A percentile compares a stretch with the other conserved stretches of the same genome.
phyloP scores from a whole-genome alignment of 2,888 invertebrate genomes.

The Dinocampus coccinellae region DNA sequence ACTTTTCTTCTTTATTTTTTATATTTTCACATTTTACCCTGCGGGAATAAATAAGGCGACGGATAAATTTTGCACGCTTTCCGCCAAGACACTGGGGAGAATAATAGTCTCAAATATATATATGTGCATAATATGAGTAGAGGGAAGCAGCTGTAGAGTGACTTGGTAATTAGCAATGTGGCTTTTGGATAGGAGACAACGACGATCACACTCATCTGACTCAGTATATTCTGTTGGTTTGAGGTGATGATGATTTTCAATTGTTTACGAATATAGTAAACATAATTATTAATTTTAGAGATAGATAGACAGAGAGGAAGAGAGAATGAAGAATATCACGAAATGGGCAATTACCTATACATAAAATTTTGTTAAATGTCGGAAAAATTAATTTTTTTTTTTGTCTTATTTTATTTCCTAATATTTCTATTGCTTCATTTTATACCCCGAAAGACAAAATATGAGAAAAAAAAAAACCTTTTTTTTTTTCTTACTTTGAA shows the following conservation, averaged over 20 bases:
- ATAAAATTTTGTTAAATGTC: not conserved
- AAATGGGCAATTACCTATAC: not conserved
- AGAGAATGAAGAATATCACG: not conserved
- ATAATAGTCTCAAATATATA: not conserved
- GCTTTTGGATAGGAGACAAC: not conserved
- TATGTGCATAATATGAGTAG: not conserved
- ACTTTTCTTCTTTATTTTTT: conserved; percentile 3
- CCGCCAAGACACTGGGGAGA: not conserved
- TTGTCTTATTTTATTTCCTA: not conserved
- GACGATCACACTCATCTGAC: no score
- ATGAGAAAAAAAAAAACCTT: no score
- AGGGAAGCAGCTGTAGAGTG: conserved; percentile 1
- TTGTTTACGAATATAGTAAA: not conserved
- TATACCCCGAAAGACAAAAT: no score
- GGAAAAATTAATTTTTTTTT: not conserved
- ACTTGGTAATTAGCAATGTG: conserved; percentile 14
- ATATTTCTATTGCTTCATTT: not conserved
- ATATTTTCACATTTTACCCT: not conserved
- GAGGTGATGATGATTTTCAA: not conserved
- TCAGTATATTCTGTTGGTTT: not conserved
- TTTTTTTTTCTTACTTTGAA: not conserved
- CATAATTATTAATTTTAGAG: conserved; percentile 12
- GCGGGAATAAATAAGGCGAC: conserved; percentile 23
- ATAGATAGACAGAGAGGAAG: no score
- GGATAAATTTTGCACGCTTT: conserved; percentile 30